Base-by-base conservation (phyloP, 2,888 invertebrate species). In the Athrips mouffetella region DNA sequence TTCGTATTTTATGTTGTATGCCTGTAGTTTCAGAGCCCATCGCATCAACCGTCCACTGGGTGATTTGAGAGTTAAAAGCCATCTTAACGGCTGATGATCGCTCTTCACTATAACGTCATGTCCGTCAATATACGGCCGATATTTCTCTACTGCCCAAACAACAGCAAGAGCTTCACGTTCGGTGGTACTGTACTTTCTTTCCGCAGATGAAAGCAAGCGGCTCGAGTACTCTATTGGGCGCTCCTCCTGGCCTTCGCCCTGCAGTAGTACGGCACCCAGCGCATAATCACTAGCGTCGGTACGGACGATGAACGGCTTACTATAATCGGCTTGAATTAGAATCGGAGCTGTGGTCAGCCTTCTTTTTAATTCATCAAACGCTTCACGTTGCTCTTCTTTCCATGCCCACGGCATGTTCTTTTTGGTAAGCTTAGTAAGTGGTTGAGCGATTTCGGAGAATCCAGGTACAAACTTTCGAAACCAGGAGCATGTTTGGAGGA, bases 61-160 rank as follows among this genome's bases (percentile, higher is more conserved):
- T 21, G 75, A 59, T 46, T 73, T 70, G 6, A 74, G 13, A 0
- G 56, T 56, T 51, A 69, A 52, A 7, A 85, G 46, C 70, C 74
- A 78, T 37, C 59, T 55, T 2, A 88, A 57, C 0, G 79, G 77
- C 48, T 77, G 70, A 48, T 87, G 87, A 50, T 88, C 86, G 0
- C 76, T 79, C 15, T 65, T 55, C 0, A 87, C 55, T 2, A 56
- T 56, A 18, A 80, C 73, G 0, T 54, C 35, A 4, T 62, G 45
- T 2, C 73, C 70, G 45, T 78, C 75, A 0, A 88, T 54, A 50
- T 77, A 88, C 0, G 69, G 70, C 16, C 75, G 50, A 49, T 78
- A 84, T 50, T 79, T 47, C n/a, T n/a, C n/a, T n/a, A n/a, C n/a
- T n/a, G n/a, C n/a, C n/a, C n/a, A n/a, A n/a, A n/a, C n/a, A n/a